Evolutionary conservation across 2,113 vertebrate species (phyloP), one percentile per base, ranked within the genome.

Genomic region (Taxidea taxus): DNA sequence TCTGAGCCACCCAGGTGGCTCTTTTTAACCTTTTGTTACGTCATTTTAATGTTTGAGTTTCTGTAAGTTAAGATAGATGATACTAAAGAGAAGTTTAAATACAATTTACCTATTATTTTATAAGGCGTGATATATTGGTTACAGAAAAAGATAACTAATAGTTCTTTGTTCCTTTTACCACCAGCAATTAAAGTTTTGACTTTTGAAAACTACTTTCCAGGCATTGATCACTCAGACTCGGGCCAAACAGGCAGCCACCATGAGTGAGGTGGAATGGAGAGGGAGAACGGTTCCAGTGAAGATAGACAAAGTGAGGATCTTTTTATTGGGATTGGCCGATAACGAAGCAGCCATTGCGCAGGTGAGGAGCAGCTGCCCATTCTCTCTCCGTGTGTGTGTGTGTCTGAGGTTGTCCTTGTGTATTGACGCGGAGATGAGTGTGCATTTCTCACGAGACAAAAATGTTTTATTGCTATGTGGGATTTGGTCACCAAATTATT

Each of bases 221-320:
- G 98, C 99, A 0, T 92, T 99, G 96, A 99, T 99, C 93, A 99
- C 99, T 62, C 99, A 99, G 97, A 99, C 99, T 1, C 99, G 99
- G 97, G 99, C 99, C 42, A 99, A 99, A 96, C 99, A 99, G 98
- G 99, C 99, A 0, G 99, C 99, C 92, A 99, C 99, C 0, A 99
- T 99, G 99, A 99, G 99, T 0, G 99, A 99, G 95, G 99, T 99
- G 97, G 99, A 99, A 90, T 99, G 99, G 99, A 99, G 99, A 86
- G 99, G 99, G 6, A 99, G 99, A 31, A 98, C 98, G 0, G 99
- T 99, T 8, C 99, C 99, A 0, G 99, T 99, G 91, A 99, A 99
- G 98, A 99, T 99, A 3, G 99, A 99, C 98, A 99, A 99, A 98
- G 99, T 99, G 97, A 98, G 99, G 78, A 99, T 99, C 98, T 99